Evolutionary conservation across 2,888 invertebrate genomes (phyloP), one percentile per base, ranked within the genome.

Genomic region (Noctua janthe): DNA sequence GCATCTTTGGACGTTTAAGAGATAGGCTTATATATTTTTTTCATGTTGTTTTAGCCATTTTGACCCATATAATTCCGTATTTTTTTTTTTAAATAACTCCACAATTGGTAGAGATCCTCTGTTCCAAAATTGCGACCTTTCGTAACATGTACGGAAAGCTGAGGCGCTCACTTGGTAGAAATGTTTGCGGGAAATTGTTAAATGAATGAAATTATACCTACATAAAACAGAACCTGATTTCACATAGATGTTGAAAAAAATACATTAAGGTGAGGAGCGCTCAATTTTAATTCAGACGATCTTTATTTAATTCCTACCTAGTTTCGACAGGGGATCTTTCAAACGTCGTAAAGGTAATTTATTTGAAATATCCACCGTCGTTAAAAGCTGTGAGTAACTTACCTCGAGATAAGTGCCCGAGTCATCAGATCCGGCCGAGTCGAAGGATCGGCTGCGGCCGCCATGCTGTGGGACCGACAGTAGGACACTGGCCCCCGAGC

Each of bases 361-460:
- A 20, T 64, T 62, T 15, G 11, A 47, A 47, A 47, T 47, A 11
- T 47, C 17, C 35, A 64, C 35, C 29, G 62, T 29, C 15, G 15
- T 67, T n/a, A 43, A 43, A 67, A 47, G 15, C 67, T 15, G n/a
- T 69, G 6, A 67, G 23, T 47, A 69, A 69, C 69, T 69, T 47
- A 69, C 69, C 95, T 96, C 96, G 81, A 97, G 93, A 81, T 95
- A 95, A 75, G 97, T 96, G 90, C 98, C 97, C n/a, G 98, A 97
- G 93, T 98, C 98, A 86, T 98, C 97, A 88, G 97, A 98, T 87
- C 98, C 98, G 81, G 98, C 98, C 51, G 98, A 98, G 94, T 99
- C 99, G 92, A 99, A 98, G 91, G 98, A 98, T 89, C 98, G 98
- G 85, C 98, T 98, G 71, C 98, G 97, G 78, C 98, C 98, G 69